Conservation (phyloP, 2,888 invertebrate genomes). For the Koerneria pararmatus region DNA sequence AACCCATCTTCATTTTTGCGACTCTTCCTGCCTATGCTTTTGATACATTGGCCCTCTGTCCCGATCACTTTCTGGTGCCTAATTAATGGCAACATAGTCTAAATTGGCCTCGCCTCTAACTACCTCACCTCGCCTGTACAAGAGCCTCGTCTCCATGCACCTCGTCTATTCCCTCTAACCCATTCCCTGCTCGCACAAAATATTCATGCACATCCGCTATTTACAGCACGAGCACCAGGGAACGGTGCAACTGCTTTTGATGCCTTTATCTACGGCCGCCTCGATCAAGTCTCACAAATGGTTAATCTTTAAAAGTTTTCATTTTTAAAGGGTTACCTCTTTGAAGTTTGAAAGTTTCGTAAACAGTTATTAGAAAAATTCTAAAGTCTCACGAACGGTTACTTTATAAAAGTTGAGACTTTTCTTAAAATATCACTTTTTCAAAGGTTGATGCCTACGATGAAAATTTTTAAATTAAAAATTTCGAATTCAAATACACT, state of each 20-base stretch:
- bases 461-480: too few relatives aligned
- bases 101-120: background rate
- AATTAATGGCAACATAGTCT: too few relatives aligned
- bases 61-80: too few relatives aligned
- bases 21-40: background rate
- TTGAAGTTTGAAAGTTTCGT: too few relatives aligned
- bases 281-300: conserved; percentile 52
- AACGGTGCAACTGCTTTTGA: conserved; percentile 58
- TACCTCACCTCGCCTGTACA: background rate
- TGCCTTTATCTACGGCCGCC: conserved; percentile 51
- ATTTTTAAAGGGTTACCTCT: too few relatives aligned
- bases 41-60: too few relatives aligned
- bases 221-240: conserved; percentile 58
- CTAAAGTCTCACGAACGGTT: too few relatives aligned
- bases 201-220: conserved; percentile 54
- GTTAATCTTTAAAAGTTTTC: conserved; percentile 45
- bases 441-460: too few relatives aligned
- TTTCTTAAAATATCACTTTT: too few relatives aligned
- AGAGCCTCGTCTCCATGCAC: background rate
- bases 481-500: too few relatives aligned
- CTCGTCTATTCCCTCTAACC: background rate
- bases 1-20: background rate
- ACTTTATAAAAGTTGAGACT: too few relatives aligned
- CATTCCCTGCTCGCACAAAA: background rate
- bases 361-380: too few relatives aligned